Conservation (phyloP, 2,113 vertebrate species). For the Nerophis ophidion region DNA sequence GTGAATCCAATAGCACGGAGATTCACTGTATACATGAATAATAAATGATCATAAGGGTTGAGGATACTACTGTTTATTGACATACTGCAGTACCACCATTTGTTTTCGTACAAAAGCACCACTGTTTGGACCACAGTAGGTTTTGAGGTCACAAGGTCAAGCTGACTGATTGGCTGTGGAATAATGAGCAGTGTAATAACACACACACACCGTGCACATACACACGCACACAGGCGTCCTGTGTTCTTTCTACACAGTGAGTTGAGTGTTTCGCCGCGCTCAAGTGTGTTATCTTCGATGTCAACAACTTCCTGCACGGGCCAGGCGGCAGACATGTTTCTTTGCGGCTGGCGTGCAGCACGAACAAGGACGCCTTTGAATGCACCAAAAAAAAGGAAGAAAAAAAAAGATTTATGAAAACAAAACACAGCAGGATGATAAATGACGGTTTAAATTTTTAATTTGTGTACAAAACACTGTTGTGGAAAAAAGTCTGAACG, state of each 20-base stretch:
- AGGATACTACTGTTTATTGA: too few species aligned
- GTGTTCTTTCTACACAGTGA: constrained; percentile 35
- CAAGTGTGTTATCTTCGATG: constrained; percentile 29
- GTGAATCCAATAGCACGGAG: too few species aligned
- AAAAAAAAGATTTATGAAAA: constrained; percentile 8
- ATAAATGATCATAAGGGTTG: too few species aligned
- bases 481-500: too few species aligned
- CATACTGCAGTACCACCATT: too few species aligned
- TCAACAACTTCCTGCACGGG: constrained; percentile 34
- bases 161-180: constrained; percentile 18
- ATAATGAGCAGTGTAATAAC: constrained; percentile 9
- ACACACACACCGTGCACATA: neutral
- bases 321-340: constrained; percentile 19
- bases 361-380: constrained; percentile 47
- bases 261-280: constrained; percentile 33
- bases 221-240: constrained; percentile 31
- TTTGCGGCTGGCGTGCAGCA: constrained; percentile 13
- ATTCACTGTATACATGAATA: too few species aligned
- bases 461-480: neutral
- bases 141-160: constrained; percentile 37
- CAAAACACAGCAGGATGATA: constrained; percentile 16
- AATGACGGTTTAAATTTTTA: too few species aligned
- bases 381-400: constrained; percentile 4
- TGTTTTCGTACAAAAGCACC: too few species aligned
- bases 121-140: too few species aligned